A percentile compares a stretch with the other conserved stretches of the same genome.
These are phyloP conservation scores for Drosophila tsacasi DNA, from an alignment of 1,140 invertebrate species.

Conservation along the genomic window DNA sequence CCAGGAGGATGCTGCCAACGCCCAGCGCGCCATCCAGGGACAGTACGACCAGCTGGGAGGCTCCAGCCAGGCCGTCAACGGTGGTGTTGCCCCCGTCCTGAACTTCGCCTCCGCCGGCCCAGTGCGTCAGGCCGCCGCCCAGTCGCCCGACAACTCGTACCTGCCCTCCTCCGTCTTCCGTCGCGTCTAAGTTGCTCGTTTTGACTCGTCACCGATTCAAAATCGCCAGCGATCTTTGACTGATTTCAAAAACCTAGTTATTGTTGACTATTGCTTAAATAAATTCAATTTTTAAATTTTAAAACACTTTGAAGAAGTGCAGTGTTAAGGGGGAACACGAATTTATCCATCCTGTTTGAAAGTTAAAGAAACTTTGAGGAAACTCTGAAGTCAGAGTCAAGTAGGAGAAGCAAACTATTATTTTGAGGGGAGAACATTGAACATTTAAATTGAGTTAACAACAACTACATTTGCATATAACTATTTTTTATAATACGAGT, in stretches of 20 bases:
- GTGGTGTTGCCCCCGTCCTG: conserved; percentile 70
- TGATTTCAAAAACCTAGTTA: conserved; percentile 75
- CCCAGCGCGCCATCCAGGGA: conserved; percentile 63
- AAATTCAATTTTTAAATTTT: conserved; percentile 66
- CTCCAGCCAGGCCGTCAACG: conserved; percentile 51
- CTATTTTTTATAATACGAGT: not conserved
- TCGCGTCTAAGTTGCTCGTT: conserved; percentile 63
- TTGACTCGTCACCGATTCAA: conserved; percentile 49
- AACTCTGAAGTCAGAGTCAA: not conserved
- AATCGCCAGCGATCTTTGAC: conserved; percentile 69
- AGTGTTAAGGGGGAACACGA: not conserved
- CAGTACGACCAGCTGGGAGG: conserved; percentile 71
- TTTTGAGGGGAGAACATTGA: not conserved
- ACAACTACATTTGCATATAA: not conserved
- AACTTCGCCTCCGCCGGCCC: conserved; percentile 77
- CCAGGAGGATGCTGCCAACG: conserved; percentile 65
- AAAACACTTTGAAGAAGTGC: conserved; percentile 4
- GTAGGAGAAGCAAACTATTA: not conserved
- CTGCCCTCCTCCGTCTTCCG: conserved; percentile 80
- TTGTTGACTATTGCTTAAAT: conserved; percentile 82
- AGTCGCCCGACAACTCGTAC: conserved; percentile 70
- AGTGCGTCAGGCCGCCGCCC: conserved; percentile 57
- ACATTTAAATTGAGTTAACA: not conserved
- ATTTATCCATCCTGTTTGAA: not conserved
- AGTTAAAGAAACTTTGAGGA: not conserved